Evolutionary conservation across 2,113 vertebrate genomes (phyloP), one percentile per base, ranked within the genome.

Genomic region (Rousettus leschenaultii): DNA sequence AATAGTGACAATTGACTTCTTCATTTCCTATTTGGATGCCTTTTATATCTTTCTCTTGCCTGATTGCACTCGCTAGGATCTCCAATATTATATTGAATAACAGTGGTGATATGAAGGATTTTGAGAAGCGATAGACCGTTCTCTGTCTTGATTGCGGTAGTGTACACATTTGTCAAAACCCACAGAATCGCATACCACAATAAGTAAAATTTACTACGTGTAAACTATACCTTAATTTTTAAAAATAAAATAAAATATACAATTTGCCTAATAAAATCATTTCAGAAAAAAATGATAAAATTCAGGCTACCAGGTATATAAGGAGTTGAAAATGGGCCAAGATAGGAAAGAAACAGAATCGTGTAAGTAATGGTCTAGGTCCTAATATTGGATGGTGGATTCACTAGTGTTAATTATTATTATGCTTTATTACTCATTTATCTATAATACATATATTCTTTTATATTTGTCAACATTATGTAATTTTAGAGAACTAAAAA

Each of bases 221-320:
- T 53, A 78, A 79, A 83, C 87, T 93, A 78, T 30, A 40, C 7
- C n/a, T 86, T 63, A 89, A 80, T 82, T 86, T 88, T 68, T 15
- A 68, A 59, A 96, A 90, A 75, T 74, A 26, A 73, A 82, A 86
- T 75, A 21, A 85, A 96, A 61, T 75, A 82, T 38, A 55, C 6
- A 68, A 68, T 6, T 74, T 57, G 65, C 7, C n/a, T 83, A 48
- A 89, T 55, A 66, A 96, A 95, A 66, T 0, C 22, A 79, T 93
- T 91, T 91, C 84, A 85, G 59, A 88, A 89, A 86, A 14, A 92
- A 87, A 88, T 21, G 22, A 85, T 63, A 92, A 92, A 92, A 77
- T 57, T 82, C 68, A 63, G 7, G 12, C 57, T 55, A 61, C 22
- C 33, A 16, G 78, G 18, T 71, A 61, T 75, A 40, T 6, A 43